Evolutionary conservation across 2,113 vertebrate genomes (phyloP), one percentile per base, ranked within the genome.

Genomic region (Crocuta crocuta): DNA sequence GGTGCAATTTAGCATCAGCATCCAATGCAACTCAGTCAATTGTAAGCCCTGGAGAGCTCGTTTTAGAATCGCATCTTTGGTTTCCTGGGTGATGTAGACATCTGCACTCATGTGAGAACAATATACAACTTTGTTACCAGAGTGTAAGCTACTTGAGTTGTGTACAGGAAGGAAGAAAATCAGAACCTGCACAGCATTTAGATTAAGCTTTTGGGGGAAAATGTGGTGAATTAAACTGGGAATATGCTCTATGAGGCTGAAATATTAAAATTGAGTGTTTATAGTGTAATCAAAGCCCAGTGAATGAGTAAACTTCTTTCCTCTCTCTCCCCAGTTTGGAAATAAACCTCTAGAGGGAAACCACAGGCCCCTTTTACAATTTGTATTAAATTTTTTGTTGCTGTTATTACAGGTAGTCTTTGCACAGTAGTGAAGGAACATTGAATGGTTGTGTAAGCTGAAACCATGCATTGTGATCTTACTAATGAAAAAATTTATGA

Each of bases 51-150:
- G 17, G 58, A 96, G 94, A 94, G 73, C 63, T 85, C 89, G 66
- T 96, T 98, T 93, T 76, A 94, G 96, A 92, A 90, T n/a, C 3
- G 0, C 89, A 50, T 96, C 63, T 97, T 96, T 97, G 95, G 97
- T 98, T 98, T 98, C 97, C 96, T 61, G 96, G 96, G 97, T 95
- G 96, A 98, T 96, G 70, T 31, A 90, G 89, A 93, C 90, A 97
- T 96, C 97, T 97, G 97, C 76, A 96, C 89, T 97, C 93, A 71
- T 87, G 48, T 87, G 95, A 95, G 79, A 92, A 97, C 96, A 98
- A 90, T 87, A 71, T 6, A 61, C 83, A 92, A 90, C 95, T 97
- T 87, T 97, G 82, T 96, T 95, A 87, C 63, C 87, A 92, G 80
- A 89, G 89, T 96, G 79, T 80, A 58, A 86, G 65, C 89, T 94